Base-by-base conservation (phyloP, 1,140 invertebrate species). In the Atta cephalotes region DNA sequence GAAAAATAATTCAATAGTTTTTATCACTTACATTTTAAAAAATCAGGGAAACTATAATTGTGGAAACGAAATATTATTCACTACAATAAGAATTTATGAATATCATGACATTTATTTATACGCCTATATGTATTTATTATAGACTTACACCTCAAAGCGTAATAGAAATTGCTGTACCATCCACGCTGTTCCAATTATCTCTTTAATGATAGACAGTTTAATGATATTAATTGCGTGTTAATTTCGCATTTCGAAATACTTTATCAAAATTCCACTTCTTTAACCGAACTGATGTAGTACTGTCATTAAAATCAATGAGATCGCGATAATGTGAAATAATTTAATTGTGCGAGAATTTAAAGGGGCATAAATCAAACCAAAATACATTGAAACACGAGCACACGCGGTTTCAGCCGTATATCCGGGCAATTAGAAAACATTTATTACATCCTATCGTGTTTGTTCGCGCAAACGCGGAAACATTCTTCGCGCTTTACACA, bases 141-240 rank as follows among this genome's bases (percentile, higher is more conserved):
- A 45, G 35, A 81, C 12, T 56, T 25, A 31, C 35, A 35, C 35
- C 31, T 81, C 79, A 45, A 71, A 81, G 66, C 31, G 31, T 25
- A 25, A 71, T 60, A 58, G 79, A 71, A 71, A 81, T 71, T 81
- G 25, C 53, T 28, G 56, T 51, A 28, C 39, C 39, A 70, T 9
- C 12, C 51, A 14, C 65, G n/a, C 65, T 7, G 49, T 81, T 51
- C 51, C 66, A 81, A 81, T 81, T 71, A 71, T 71, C 79, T 16
- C 63, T 81, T 71, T 71, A 81, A 81, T 45, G 79, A 58, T 16
- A 53, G 79, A 81, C 51, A 60, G 53, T 81, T 81, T 81, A 81
- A 81, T 49, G 66, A 71, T 71, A 81, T 71, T 81, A 81, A 81
- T 35, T 31, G 51, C 79, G 56, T 81, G 79, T 81, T 81, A 81